Evolutionary conservation across 2,113 vertebrate genomes (phyloP).

Genomic region (Phalacrocorax aristotelis): DNA sequence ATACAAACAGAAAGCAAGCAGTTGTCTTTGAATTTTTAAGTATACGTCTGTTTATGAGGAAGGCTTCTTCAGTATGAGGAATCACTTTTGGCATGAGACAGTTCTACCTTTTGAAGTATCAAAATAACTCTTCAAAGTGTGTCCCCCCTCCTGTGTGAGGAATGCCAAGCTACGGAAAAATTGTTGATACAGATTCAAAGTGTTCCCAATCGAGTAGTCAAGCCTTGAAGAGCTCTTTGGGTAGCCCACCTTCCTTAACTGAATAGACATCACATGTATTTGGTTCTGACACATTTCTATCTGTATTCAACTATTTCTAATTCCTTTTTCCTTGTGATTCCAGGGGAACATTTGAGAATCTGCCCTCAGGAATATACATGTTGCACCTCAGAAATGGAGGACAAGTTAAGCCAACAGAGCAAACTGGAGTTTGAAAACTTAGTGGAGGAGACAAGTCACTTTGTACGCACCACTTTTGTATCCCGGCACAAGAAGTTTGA

Average conservation of each 20-base stretch:
- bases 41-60: neutral
- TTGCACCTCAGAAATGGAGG: slow-evolving; percentile 93
- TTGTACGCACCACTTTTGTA: slow-evolving; percentile 89
- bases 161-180: neutral
- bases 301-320: neutral
- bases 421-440: slow-evolving; percentile 91
- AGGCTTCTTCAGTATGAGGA: neutral
- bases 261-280: neutral
- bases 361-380: slow-evolving; percentile 91
- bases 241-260: neutral
- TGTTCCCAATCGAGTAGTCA: neutral
- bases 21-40: neutral
- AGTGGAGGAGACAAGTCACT: slow-evolving; percentile 88
- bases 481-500: slow-evolving; percentile 94
- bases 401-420: slow-evolving; percentile 88
- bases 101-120: neutral
- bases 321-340: slow-evolving; percentile 1
- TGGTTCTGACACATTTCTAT: neutral
- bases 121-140: neutral
- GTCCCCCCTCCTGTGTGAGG: neutral
- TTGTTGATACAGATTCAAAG: neutral
- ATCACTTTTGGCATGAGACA: neutral
- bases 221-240: neutral
- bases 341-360: slow-evolving; percentile 89
- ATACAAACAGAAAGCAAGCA: neutral